Percentiles rank a stretch among this genome's conserved stretches.
phyloP scores from a whole-genome alignment of 2,113 vertebrate species.

The Tympanuchus pallidicinctus region DNA sequence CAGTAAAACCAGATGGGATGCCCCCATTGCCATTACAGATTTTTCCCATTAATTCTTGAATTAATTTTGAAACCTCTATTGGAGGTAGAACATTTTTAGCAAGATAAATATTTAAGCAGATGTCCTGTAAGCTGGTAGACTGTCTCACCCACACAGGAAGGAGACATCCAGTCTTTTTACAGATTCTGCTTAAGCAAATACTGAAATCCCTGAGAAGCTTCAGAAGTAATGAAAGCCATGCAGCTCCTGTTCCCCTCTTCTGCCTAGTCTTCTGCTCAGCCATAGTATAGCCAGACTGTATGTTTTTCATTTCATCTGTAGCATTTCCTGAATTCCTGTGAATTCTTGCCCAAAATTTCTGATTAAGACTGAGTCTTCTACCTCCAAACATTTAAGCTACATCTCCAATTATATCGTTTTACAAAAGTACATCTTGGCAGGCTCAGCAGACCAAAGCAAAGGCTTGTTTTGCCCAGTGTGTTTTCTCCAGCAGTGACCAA shows the following conservation, averaged over 20 bases:
- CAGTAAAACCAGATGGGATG: neutral
- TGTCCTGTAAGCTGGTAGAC: neutral
- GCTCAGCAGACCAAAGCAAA: neutral
- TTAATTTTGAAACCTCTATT: neutral
- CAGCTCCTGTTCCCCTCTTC: neutral
- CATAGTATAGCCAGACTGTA: neutral
- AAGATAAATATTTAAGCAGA: conserved; percentile 21
- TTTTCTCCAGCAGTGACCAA: neutral
- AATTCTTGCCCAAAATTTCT: neutral
- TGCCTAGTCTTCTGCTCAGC: neutral
- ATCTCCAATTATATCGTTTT: neutral
- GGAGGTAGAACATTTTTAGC: neutral
- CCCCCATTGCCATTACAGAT: neutral
- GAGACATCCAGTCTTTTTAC: neutral
- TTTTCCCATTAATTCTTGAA: neutral
- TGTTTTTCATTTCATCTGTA: neutral
- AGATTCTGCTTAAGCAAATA: neutral
- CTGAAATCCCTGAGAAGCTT: neutral
- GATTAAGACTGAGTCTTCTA: neutral
- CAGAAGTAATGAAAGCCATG: neutral
- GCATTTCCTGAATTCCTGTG: neutral
- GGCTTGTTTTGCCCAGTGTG: neutral
- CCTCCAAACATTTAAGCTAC: neutral
- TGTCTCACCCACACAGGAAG: neutral
- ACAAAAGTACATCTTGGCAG: neutral